phyloP scores from a whole-genome alignment of 2,888 invertebrate genomes.

The Pseudococcus jackbeardsleyi region DNA sequence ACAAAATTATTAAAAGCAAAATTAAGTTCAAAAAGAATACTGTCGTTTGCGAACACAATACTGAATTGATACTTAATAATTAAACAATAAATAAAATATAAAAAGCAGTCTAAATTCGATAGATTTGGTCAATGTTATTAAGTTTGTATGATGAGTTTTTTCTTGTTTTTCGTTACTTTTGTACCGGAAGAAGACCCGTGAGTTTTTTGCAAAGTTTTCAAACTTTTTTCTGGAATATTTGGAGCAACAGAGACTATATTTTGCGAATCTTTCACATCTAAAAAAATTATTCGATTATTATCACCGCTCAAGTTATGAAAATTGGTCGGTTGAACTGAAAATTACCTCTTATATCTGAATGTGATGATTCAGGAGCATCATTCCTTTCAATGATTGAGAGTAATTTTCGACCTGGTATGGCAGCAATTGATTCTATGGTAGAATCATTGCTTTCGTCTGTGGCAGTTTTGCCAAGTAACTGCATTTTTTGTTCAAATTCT shows the following conservation, averaged over 20 bases:
- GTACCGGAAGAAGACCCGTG: neutral
- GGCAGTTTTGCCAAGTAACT: slow-evolving; percentile 56
- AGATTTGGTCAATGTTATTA: slow-evolving; percentile 6
- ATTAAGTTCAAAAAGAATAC: slow-evolving; percentile 43
- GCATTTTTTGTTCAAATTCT: slow-evolving; percentile 59
- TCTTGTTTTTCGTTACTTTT: slow-evolving; percentile 58
- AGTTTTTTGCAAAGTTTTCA: slow-evolving; percentile 53
- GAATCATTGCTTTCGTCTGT: slow-evolving; percentile 61
- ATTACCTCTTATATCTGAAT: slow-evolving; percentile 39
- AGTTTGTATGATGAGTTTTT: slow-evolving; percentile 61
- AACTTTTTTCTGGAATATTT: slow-evolving; percentile 56
- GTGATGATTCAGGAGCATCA: slow-evolving; percentile 51
- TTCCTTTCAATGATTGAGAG: slow-evolving; percentile 55
- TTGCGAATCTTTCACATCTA: slow-evolving; percentile 52
- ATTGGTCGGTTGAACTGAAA: neutral
- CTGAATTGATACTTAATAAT: slow-evolving; percentile 19
- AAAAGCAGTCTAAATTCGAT: slow-evolving; percentile 35
- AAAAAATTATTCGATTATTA: neutral
- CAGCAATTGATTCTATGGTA: slow-evolving; percentile 9
- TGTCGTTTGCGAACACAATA: slow-evolving; percentile 37
- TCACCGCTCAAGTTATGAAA: neutral
- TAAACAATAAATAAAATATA: slow-evolving; percentile 23
- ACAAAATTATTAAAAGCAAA: neutral
- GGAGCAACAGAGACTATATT: slow-evolving; percentile 22
- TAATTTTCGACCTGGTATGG: slow-evolving; percentile 49